phyloP scores from a whole-genome alignment of 2,888 invertebrate species.

The Sepiola atlantica region DNA sequence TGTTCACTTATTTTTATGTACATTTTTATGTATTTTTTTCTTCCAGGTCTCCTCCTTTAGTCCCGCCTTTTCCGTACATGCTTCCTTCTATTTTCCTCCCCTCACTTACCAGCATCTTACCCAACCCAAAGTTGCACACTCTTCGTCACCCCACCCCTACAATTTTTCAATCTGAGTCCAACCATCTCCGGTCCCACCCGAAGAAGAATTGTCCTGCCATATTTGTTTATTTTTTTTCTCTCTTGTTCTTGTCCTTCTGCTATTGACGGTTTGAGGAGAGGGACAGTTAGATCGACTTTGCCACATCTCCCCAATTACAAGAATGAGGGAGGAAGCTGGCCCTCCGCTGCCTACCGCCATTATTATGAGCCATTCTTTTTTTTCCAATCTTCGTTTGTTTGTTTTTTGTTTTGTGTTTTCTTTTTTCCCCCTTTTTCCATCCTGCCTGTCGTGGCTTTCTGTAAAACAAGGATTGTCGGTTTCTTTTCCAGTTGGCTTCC shows the following conservation, averaged over 20 bases:
- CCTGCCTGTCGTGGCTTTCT: constrained; percentile 10
- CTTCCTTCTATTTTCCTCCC: not conserved
- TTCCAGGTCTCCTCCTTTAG: not conserved
- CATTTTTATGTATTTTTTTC: not conserved
- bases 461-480: constrained; percentile 32
- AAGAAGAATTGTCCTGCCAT: not conserved
- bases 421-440: not conserved
- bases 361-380: not conserved
- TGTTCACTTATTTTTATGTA: constrained; percentile 3
- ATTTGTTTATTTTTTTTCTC: not conserved
- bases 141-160: not conserved
- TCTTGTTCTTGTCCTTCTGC: not conserved
- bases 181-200: not conserved
- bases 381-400: no score
- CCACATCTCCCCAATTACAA: not conserved
- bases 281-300: constrained; percentile 8
- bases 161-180: not conserved
- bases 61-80: not conserved
- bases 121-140: not conserved
- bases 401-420: no score
- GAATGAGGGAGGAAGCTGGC: constrained; percentile 9
- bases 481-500: constrained; percentile 14
- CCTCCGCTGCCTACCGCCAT: not conserved
- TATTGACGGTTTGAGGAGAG: constrained; percentile 32
- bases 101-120: not conserved